Percentiles rank a stretch among this genome's conserved stretches.
Conservation (phyloP, 2,797 vertebrate genomes). For the Coreius guichenoti region DNA sequence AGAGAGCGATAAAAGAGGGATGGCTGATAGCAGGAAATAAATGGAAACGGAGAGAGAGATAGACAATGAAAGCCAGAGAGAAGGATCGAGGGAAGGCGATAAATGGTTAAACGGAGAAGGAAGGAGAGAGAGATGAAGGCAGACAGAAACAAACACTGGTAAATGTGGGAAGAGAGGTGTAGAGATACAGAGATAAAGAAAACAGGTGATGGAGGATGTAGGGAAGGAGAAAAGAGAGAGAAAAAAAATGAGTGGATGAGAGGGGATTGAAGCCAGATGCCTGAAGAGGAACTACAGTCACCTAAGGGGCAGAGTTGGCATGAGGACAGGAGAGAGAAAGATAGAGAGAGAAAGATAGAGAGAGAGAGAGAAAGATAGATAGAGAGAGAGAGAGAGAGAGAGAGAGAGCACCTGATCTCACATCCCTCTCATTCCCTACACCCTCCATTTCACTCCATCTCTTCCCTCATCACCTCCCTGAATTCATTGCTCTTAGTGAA, state of each 20-base stretch:
- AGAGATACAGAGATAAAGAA: conserved; percentile 49
- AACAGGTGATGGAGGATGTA: conserved; percentile 37
- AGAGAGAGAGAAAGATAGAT: conserved; percentile 34
- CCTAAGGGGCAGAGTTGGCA: conserved; percentile 50
- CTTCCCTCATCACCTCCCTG: conserved; percentile 36
- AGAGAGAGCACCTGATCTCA: conserved; percentile 47
- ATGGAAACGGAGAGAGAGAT: conserved; percentile 31
- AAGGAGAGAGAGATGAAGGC: conserved; percentile 41
- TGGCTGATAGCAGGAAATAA: conserved; percentile 47
- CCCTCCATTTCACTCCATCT: conserved; percentile 43
- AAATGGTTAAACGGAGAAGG: conserved; percentile 41
- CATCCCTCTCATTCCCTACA: conserved; percentile 47
- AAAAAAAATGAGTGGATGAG: conserved; percentile 33
- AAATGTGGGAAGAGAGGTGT: conserved; percentile 31
- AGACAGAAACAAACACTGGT: conserved; percentile 48
- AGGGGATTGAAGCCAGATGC: conserved; percentile 65
- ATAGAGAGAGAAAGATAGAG: conserved; percentile 38
- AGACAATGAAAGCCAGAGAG: conserved; percentile 35
- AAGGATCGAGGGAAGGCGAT: conserved; percentile 37
- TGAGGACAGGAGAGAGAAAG: conserved; percentile 1
- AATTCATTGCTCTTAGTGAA: conserved; percentile 46
- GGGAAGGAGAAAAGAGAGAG: background rate
- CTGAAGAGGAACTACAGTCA: conserved; percentile 68
- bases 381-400: conserved; percentile 14
- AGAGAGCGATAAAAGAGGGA: conserved; percentile 44